These are phyloP conservation scores for Pterophyllum scalare DNA, from an alignment of 2,113 vertebrate species.

Conservation along the genomic window DNA sequence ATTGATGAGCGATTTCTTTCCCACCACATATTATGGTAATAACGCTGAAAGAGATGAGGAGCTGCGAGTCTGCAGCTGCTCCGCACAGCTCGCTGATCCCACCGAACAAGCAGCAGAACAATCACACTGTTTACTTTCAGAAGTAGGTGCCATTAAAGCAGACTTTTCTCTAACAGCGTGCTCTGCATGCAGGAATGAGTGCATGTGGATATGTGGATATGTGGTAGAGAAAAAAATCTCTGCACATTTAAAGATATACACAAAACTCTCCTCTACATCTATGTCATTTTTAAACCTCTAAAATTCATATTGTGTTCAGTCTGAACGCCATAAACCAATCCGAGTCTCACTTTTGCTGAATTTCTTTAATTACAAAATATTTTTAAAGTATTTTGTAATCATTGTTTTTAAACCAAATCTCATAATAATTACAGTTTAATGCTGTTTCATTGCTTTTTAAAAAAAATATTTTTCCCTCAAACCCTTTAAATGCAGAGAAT, in stretches of 20 bases:
- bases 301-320: background rate
- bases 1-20: conserved; percentile 71
- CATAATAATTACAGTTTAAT: background rate
- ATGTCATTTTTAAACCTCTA: background rate
- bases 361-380: background rate
- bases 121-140: background rate
- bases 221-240: background rate
- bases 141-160: background rate
- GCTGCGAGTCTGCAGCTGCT: conserved; percentile 56
- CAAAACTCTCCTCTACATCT: background rate
- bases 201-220: background rate
- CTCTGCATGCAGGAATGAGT: background rate
- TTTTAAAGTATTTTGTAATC: background rate
- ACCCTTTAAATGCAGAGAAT: background rate
- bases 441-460: background rate
- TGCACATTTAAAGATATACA: background rate
- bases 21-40: conserved; percentile 71
- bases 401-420: background rate
- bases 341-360: background rate
- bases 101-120: background rate
- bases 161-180: background rate
- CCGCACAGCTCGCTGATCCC: conserved; percentile 6
- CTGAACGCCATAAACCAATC: background rate
- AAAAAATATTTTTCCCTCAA: too few relatives aligned
- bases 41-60: conserved; percentile 1